Percentiles rank a stretch among this genome's conserved stretches.
Evolutionary conservation across 2,888 invertebrate genomes (phyloP).

Genomic region (Sericinus montela): DNA sequence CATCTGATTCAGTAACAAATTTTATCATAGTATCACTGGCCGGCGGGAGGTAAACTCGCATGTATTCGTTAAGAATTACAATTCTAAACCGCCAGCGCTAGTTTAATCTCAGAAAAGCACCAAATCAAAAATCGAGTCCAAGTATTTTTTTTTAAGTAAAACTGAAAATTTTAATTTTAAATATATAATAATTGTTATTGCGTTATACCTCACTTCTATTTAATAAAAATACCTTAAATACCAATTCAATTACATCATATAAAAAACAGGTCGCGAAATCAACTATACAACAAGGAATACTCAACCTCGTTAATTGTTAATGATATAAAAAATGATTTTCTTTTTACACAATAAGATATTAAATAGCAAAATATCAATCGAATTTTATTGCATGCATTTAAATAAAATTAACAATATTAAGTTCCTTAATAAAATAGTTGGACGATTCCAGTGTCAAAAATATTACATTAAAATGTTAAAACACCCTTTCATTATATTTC

Average conservation of each 20-base stretch:
- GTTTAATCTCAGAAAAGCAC: constrained; percentile 23
- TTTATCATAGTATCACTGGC: constrained; percentile 10
- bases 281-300: constrained; percentile 60
- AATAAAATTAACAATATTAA: constrained; percentile 61
- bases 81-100: constrained; percentile 1
- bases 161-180: constrained; percentile 22
- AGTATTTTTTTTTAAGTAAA: not conserved
- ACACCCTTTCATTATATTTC: constrained; percentile 15
- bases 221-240: constrained; percentile 28
- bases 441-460: constrained; percentile 48
- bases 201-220: constrained; percentile 31
- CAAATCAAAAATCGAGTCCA: constrained; percentile 26
- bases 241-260: constrained; percentile 55
- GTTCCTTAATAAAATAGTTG: constrained; percentile 59
- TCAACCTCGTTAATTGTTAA: constrained; percentile 54
- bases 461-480: constrained; percentile 20
- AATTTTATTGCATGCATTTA: constrained; percentile 71
- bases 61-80: not conserved
- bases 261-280: constrained; percentile 45
- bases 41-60: not conserved
- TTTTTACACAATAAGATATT: constrained; percentile 48
- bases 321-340: constrained; percentile 53
- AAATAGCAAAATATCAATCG: constrained; percentile 69
- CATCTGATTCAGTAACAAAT: constrained; percentile 14
- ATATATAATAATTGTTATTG: constrained; percentile 41